Conservation (phyloP, 1,140 invertebrate species). For the Panulirus ornatus region DNA sequence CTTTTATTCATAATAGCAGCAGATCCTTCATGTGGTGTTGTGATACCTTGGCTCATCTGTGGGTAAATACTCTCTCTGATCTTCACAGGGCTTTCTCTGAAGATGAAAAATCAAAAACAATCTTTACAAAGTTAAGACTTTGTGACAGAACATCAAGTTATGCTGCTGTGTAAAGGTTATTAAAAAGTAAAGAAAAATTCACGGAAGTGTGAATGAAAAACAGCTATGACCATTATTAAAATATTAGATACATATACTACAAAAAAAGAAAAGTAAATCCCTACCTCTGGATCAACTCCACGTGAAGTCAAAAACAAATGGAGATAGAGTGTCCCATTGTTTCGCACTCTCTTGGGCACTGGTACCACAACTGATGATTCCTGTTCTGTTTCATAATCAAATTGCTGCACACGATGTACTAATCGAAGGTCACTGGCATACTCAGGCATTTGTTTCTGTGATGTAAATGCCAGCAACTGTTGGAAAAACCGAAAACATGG, state of each 20-base stretch:
- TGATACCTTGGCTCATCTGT: no score
- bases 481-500: slow-evolving; percentile 67
- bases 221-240: neutral
- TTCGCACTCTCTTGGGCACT: slow-evolving; percentile 84
- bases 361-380: slow-evolving; percentile 81
- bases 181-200: no score
- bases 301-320: slow-evolving; percentile 77
- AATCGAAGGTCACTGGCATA: slow-evolving; percentile 39
- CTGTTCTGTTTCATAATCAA: slow-evolving; percentile 75
- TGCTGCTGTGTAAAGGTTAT: no score
- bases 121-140: no score
- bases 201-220: no score
- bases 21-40: no score
- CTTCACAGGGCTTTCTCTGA: no score
- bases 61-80: no score
- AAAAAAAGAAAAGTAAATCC: slow-evolving; percentile 40
- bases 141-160: no score
- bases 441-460: slow-evolving; percentile 46
- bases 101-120: no score
- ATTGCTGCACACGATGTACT: slow-evolving; percentile 24
- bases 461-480: slow-evolving; percentile 55
- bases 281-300: slow-evolving; percentile 37
- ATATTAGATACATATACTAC: no score
- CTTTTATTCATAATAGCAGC: no score
- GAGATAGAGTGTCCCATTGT: slow-evolving; percentile 88